Conservation (phyloP, 2,113 vertebrate species). For the Gila orcuttii region DNA sequence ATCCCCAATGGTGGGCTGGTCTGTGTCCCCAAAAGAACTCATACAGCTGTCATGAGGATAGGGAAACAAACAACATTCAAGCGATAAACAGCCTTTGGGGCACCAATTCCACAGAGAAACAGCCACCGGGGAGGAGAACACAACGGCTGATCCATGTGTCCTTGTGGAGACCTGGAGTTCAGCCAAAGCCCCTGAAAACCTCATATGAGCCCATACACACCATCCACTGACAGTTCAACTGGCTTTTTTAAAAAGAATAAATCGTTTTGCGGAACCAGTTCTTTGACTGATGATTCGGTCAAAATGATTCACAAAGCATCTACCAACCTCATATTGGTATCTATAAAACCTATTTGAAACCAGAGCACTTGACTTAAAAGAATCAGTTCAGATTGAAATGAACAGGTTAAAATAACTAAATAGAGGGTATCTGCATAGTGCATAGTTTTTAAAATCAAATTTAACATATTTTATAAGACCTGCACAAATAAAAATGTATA, state of each 20-base stretch:
- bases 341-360: not conserved
- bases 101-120: constrained; percentile 4
- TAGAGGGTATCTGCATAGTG: not conserved
- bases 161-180: not conserved
- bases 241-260: not conserved
- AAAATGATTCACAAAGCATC: not conserved
- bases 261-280: not conserved
- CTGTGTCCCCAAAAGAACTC: not conserved
- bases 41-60: constrained; percentile 18
- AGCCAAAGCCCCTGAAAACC: constrained; percentile 3
- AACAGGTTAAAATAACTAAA: not conserved
- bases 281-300: not conserved
- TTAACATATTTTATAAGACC: too few relatives aligned
- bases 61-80: constrained; percentile 20
- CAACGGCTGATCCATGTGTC: not conserved
- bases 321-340: not conserved
- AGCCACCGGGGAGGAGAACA: not conserved
- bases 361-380: not conserved
- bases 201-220: too few relatives aligned
- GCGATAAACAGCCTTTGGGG: not conserved
- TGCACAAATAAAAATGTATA: too few relatives aligned
- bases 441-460: not conserved
- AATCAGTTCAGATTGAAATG: not conserved
- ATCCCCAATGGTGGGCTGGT: not conserved
- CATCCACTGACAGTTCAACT: not conserved